Percentiles rank a stretch among this genome's conserved stretches.
phyloP scores from a whole-genome alignment of 2,888 invertebrate species.

The Crioceris asparagi region DNA sequence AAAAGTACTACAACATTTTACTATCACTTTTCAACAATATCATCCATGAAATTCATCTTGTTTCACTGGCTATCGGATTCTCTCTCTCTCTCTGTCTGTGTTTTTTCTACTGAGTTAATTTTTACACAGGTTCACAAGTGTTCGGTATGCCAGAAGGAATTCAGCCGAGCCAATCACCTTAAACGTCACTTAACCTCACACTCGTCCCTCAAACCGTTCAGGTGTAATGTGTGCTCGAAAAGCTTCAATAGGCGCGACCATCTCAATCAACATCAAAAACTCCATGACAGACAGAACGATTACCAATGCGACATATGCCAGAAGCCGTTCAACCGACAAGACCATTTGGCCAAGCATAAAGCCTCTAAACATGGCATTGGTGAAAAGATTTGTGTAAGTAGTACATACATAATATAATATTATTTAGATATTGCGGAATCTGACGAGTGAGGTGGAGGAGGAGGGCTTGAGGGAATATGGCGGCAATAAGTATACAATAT shows the following conservation, averaged over 20 bases:
- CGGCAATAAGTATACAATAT: too few relatives aligned
- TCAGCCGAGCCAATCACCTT: constrained; percentile 39
- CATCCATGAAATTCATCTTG: too few relatives aligned
- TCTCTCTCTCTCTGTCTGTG: too few relatives aligned
- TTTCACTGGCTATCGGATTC: too few relatives aligned
- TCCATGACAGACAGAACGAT: constrained; percentile 26
- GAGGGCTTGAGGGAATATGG: too few relatives aligned
- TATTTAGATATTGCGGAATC: too few relatives aligned
- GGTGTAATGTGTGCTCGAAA: constrained; percentile 37
- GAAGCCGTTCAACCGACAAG: constrained; percentile 40
- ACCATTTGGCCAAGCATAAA: constrained; percentile 42
- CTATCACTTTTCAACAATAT: too few relatives aligned
- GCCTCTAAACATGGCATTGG: constrained; percentile 36
- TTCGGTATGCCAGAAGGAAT: constrained; percentile 38
- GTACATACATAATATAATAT: too few relatives aligned
- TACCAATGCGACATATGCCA: constrained; percentile 42
- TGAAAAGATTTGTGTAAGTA: constrained; percentile 24
- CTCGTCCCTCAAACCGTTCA: constrained; percentile 34
- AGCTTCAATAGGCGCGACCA: constrained; percentile 35
- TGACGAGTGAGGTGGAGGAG: too few relatives aligned
- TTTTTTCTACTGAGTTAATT: too few relatives aligned
- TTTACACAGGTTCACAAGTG: constrained; percentile 35
- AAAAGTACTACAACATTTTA: too few relatives aligned
- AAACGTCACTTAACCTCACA: constrained; percentile 41
- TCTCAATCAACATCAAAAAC: constrained; percentile 32